phyloP scores from a whole-genome alignment of 2,888 invertebrate genomes.

The Druceiella hillmani region DNA sequence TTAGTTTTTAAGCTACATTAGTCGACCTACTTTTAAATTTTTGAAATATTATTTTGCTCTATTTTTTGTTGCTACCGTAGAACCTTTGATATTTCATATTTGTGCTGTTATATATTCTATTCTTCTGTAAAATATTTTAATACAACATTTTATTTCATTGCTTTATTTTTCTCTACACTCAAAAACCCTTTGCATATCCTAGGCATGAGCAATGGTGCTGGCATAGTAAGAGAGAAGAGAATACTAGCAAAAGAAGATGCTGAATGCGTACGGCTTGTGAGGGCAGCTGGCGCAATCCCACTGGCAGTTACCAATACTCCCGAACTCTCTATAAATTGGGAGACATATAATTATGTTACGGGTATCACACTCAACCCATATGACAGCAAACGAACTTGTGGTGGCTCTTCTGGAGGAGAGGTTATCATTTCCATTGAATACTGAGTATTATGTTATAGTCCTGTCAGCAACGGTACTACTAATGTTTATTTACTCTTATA shows the following conservation, averaged over 20 bases:
- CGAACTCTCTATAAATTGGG: slow-evolving; percentile 76
- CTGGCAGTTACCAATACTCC: slow-evolving; percentile 73
- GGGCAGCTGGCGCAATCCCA: slow-evolving; percentile 66
- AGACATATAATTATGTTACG: slow-evolving; percentile 69
- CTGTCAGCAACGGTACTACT: too few relatives aligned
- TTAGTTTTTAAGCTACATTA: too few relatives aligned
- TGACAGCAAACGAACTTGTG: slow-evolving; percentile 61
- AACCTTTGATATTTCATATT: too few relatives aligned
- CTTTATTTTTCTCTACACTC: slow-evolving; percentile 19
- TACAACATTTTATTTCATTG: slow-evolving; percentile 1
- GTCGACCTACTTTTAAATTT: too few relatives aligned
- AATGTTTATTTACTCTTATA: too few relatives aligned
- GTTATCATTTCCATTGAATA: too few relatives aligned
- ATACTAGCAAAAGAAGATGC: slow-evolving; percentile 57
- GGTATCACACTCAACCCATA: slow-evolving; percentile 78
- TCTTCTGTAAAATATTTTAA: background rate
- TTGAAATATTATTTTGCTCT: too few relatives aligned
- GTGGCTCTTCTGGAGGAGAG: slow-evolving; percentile 78
- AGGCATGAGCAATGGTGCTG: slow-evolving; percentile 62
- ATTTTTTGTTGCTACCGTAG: too few relatives aligned
- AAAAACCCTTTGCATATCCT: too few relatives aligned
- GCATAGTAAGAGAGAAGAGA: slow-evolving; percentile 42
- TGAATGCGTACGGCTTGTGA: slow-evolving; percentile 53
- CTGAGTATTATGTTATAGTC: too few relatives aligned
- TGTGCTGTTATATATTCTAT: too few relatives aligned